Evolutionary conservation across 92 coral and sea anemone genomes (phyloP).

Genomic region (Bergia sp.): DNA sequence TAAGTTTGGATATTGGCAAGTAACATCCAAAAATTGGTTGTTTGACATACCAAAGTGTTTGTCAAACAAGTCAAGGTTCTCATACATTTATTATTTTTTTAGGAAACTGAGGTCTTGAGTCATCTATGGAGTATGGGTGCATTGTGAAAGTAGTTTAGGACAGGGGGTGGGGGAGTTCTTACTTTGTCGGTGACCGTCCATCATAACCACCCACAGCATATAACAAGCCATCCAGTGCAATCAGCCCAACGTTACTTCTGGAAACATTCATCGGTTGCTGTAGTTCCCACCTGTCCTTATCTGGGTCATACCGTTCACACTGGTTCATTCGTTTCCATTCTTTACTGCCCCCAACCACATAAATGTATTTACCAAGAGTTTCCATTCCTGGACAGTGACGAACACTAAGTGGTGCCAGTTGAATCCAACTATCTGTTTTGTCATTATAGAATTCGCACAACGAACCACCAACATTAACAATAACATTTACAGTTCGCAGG

Average conservation of each 20-base stretch:
- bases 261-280: constrained; percentile 78
- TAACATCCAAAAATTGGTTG: too few species aligned
- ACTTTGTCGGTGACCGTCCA: constrained; percentile 91
- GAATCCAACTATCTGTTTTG: constrained; percentile 78
- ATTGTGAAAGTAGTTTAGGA: too few species aligned
- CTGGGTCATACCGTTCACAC: constrained; percentile 89
- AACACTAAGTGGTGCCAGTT: constrained; percentile 70
- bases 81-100: too few species aligned
- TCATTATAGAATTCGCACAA: constrained; percentile 74
- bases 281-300: constrained; percentile 75
- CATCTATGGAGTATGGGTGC: background rate
- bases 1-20: too few species aligned
- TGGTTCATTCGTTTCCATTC: constrained; percentile 87
- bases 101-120: too few species aligned
- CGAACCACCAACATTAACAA: constrained; percentile 90
- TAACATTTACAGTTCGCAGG: constrained; percentile 75
- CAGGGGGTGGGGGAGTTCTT: background rate
- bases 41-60: too few species aligned
- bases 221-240: constrained; percentile 72
- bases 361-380: constrained; percentile 73
- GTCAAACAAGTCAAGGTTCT: too few species aligned
- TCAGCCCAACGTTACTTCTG: constrained; percentile 92
- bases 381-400: constrained; percentile 97
- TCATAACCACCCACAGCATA: constrained; percentile 98
- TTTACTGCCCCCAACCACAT: constrained; percentile 94